Conservation (phyloP, 2,888 invertebrate genomes). For the Tupiocoris notatus region DNA sequence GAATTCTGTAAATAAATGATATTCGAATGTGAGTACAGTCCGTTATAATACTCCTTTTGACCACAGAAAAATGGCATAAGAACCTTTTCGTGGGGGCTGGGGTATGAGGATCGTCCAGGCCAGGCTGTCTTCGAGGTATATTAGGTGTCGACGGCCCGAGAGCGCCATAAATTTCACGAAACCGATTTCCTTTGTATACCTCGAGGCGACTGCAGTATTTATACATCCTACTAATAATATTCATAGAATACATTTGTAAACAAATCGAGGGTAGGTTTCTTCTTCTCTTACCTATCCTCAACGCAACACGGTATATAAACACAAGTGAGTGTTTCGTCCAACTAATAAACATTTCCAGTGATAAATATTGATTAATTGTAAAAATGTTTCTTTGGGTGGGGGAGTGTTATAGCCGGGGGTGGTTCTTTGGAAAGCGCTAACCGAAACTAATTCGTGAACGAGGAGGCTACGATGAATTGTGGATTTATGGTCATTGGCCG, state of each 20-base stretch:
- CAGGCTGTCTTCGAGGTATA: background rate
- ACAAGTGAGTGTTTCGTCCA: constrained; percentile 38
- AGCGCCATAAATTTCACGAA: constrained; percentile 27
- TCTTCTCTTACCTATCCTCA: too few species aligned
- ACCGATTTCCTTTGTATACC: constrained; percentile 26
- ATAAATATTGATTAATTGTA: constrained; percentile 17
- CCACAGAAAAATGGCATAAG: background rate
- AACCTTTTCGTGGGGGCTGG: background rate
- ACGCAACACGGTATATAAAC: constrained; percentile 31
- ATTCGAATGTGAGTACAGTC: too few species aligned
- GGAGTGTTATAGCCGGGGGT: background rate
- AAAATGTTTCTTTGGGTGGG: background rate
- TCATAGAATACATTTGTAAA: constrained; percentile 43
- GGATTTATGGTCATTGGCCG: too few species aligned
- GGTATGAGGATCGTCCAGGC: background rate
- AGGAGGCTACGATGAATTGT: too few species aligned
- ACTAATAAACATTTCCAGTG: constrained; percentile 31
- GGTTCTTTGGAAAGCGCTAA: background rate
- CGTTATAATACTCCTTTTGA: too few species aligned
- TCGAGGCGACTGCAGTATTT: constrained; percentile 37
- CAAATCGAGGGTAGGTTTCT: constrained; percentile 20
- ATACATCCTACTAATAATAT: constrained; percentile 37
- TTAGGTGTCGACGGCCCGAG: constrained; percentile 34
- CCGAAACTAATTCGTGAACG: too few species aligned
- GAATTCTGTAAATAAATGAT: too few species aligned